Percentiles rank a stretch among this genome's conserved stretches.
Conservation (phyloP, 2,888 invertebrate species). For the Andricus curvator region DNA sequence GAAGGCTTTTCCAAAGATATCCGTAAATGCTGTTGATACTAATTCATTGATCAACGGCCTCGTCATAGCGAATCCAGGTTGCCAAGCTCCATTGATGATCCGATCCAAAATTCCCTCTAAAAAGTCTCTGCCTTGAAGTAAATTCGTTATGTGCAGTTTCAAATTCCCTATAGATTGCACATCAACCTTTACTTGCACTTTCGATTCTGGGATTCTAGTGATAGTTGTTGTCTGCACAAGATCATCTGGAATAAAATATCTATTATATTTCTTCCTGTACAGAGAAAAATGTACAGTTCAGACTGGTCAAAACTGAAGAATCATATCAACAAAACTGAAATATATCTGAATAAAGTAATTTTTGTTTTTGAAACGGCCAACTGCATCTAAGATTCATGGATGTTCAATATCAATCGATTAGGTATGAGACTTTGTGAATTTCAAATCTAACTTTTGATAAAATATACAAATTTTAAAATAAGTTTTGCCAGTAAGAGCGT, state of each 20-base stretch:
- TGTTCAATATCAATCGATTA: too few relatives aligned
- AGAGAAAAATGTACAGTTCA: too few relatives aligned
- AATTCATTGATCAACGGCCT: constrained; percentile 90
- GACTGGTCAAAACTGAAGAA: too few relatives aligned
- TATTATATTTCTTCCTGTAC: neutral
- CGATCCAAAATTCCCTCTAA: constrained; percentile 86
- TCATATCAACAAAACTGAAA: too few relatives aligned
- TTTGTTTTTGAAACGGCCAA: too few relatives aligned
- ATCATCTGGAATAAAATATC: constrained; percentile 67
- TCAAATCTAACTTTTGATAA: too few relatives aligned
- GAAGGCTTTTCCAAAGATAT: constrained; percentile 89
- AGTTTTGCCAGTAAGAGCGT: too few relatives aligned
- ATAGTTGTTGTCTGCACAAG: constrained; percentile 84
- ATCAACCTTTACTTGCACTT: constrained; percentile 84
- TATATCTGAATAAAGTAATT: too few relatives aligned
- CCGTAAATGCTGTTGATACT: constrained; percentile 90
- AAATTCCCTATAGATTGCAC: constrained; percentile 88
- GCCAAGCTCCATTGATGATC: constrained; percentile 90
- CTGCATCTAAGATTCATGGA: too few relatives aligned
- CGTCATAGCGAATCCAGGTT: constrained; percentile 87
- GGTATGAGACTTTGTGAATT: too few relatives aligned
- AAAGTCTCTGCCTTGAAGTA: constrained; percentile 84
- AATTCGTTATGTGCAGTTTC: constrained; percentile 87
- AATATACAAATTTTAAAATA: too few relatives aligned
- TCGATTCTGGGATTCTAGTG: constrained; percentile 79